Evolutionary conservation across 2,888 invertebrate species (phyloP).

Genomic region (Isoperla grammatica): DNA sequence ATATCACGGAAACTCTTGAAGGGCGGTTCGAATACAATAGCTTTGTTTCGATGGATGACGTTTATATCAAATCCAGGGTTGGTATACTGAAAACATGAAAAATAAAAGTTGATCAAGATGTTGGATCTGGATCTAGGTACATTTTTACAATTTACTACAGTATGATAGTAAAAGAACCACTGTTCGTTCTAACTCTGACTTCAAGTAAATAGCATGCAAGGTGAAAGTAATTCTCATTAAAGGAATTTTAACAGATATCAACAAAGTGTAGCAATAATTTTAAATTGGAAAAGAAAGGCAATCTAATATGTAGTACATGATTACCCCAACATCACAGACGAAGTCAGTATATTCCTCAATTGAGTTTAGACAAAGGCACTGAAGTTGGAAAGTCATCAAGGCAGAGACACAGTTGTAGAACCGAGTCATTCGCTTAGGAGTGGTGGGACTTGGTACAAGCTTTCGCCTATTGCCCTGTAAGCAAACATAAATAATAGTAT

Average conservation of each 20-base stretch:
- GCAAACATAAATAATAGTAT: constrained; percentile 21
- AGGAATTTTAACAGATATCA: too few species aligned
- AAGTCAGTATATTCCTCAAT: constrained; percentile 71
- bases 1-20: constrained; percentile 69
- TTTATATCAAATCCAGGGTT: constrained; percentile 66
- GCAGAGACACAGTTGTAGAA: constrained; percentile 83
- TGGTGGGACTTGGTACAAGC: constrained; percentile 60
- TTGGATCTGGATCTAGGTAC: not conserved
- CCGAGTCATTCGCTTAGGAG: constrained; percentile 59
- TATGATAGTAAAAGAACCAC: too few species aligned
- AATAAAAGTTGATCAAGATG: not conserved
- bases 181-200: too few species aligned
- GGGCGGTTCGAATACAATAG: constrained; percentile 64
- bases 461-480: constrained; percentile 59
- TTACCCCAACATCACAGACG: constrained; percentile 69
- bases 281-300: too few species aligned
- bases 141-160: too few species aligned
- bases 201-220: too few species aligned
- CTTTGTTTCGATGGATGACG: constrained; percentile 53
- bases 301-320: constrained; percentile 30
- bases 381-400: constrained; percentile 84
- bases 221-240: not conserved
- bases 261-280: too few species aligned
- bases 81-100: constrained; percentile 47
- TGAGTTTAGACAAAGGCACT: constrained; percentile 73